Evolutionary conservation across 2,888 invertebrate species (phyloP), one percentile per base, ranked within the genome.

Genomic region (Steinernema carpocapsae): DNA sequence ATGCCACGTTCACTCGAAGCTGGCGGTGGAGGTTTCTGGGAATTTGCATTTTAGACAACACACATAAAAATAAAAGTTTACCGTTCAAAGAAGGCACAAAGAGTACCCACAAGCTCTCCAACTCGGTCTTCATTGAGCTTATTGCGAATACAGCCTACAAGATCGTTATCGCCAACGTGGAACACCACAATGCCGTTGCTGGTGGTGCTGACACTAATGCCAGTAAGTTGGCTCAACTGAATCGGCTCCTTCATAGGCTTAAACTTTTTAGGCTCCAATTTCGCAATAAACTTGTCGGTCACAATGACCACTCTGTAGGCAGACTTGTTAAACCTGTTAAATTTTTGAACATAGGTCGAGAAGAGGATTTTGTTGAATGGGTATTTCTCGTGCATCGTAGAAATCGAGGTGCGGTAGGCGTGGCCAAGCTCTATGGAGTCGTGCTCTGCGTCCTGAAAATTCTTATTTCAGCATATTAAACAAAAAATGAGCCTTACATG

Each of bases 281-380:
- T 89, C 79, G 89, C 89, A 77, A 90, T 87, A 77, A 87, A 88
- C 48, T 88, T 87, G 79, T 90, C 89, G 10, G 89, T 90, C 59
- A 90, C 80, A 43, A 88, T 82, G 0, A 90, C 77, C 1, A 88
- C 89, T 74, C 90, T 82, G 71, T 88, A 86, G 10, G 89, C 87
- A 43, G 88, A 88, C 82, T 89, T 88, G 82, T 88, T 88, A 82
- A 88, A 88, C 70, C 88, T 87, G 85, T 90, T 90, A 74, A 88
- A 88, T 87, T 89, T 86, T 78, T 84, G 81, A 52, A 83, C 77
- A 73, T 80, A 83, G 7, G 80, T 77, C 37, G 80, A 80, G 76
- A 85, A 85, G 19, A 85, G 70, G 26, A 83, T 80, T 76, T 78
- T 78, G 70, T 78, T 76, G 75, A 79, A 81, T 26, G 80, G 82